Percentiles rank a stretch among this genome's conserved stretches.
Evolutionary conservation across 1,140 invertebrate species (phyloP).

Genomic region (Chrysomallon squamiferum): DNA sequence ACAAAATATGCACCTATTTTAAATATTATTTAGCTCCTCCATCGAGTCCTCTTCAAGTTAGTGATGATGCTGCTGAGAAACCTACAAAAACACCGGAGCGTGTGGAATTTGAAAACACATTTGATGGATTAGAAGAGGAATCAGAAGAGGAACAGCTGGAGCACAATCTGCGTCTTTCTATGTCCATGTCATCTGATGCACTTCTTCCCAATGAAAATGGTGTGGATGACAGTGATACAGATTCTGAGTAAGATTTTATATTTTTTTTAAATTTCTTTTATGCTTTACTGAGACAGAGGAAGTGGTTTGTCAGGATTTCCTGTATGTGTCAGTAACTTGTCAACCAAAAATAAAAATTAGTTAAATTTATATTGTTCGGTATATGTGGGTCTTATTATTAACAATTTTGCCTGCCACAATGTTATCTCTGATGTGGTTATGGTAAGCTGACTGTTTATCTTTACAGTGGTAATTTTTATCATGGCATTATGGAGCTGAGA

Average conservation of each 20-base stretch:
- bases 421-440: too few species aligned
- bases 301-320: too few species aligned
- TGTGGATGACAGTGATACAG: constrained; percentile 57
- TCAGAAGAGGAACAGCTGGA: constrained; percentile 69
- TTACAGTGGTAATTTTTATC: too few species aligned
- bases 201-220: constrained; percentile 90
- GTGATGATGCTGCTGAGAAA: constrained; percentile 22
- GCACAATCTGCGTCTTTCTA: constrained; percentile 53
- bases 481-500: too few species aligned
- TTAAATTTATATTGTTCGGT: too few species aligned
- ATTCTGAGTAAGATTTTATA: constrained; percentile 20
- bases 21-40: constrained; percentile 9
- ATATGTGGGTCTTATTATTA: too few species aligned
- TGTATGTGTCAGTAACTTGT: too few species aligned
- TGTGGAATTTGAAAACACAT: constrained; percentile 78
- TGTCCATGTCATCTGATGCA: constrained; percentile 63
- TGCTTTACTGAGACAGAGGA: neutral
- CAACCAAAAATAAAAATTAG: too few species aligned
- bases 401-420: too few species aligned
- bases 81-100: constrained; percentile 75
- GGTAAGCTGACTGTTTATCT: too few species aligned
- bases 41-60: constrained; percentile 27
- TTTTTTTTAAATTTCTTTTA: neutral
- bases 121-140: constrained; percentile 64
- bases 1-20: too few species aligned